Evolutionary conservation across 1,140 invertebrate species (phyloP), one percentile per base, ranked within the genome.

Genomic region (Ips nitidus): DNA sequence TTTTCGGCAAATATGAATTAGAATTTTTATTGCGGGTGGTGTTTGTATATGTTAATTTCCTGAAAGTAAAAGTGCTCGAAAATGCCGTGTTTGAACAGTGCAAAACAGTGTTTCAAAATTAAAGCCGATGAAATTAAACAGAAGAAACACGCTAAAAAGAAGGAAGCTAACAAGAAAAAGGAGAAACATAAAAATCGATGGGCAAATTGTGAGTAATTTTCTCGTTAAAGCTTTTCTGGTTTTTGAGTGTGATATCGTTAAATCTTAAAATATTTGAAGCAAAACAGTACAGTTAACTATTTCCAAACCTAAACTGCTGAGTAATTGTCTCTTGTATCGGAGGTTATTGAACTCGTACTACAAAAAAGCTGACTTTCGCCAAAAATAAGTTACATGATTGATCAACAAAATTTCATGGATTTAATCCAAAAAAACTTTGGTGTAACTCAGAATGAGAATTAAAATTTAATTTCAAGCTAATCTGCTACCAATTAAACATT

Each of bases 121-220:
- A 60, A 64, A 47, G 65, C 61, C 1, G 60, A 58, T 38, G 63
- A 69, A 36, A 66, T 57, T 4, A 57, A 62, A 43, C 53, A 61
- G 47, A 72, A 63, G 52, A 72, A 72, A 38, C 67, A 60, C n/a
- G 42, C 8, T n/a, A 72, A 69, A 53, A 52, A 53, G 56, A 55
- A 70, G 2, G 58, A 64, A 62, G 22, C 55, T 3, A 41, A 66
- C 38, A 47, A 67, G 38, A 59, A 57, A 41, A 63, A 70, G 36
- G 47, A 66, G 1, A 72, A 72, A 42, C 38, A 56, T 50, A 72
- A 62, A 45, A 72, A 70, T 53, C 67, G 67, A 39, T 73, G 71
- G 71, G 56, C 58, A 58, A 73, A 73, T 60, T 67, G 71, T 73
- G 67, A 73, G 71, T 73, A 53, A 40, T 47, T 47, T 47, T 6